phyloP scores from a whole-genome alignment of 2,113 vertebrate species.

The Epinephelus lanceolatus region DNA sequence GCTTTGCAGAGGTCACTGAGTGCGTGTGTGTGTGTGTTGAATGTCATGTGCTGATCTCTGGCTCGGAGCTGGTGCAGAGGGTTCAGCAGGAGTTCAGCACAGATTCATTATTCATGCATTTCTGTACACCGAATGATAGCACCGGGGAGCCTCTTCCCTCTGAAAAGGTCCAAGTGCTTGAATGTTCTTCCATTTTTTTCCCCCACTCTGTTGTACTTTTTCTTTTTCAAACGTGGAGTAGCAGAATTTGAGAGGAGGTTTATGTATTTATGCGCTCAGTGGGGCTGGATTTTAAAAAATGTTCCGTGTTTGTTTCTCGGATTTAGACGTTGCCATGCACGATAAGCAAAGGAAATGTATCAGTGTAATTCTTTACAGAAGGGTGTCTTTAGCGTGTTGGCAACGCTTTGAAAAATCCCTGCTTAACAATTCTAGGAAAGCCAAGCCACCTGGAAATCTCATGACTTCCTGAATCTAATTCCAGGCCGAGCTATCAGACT shows the following conservation, averaged over 20 bases:
- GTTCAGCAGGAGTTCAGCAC: constrained; percentile 82
- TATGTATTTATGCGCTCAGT: not conserved
- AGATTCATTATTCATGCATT: constrained; percentile 78
- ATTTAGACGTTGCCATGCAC: constrained; percentile 18
- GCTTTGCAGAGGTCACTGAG: constrained; percentile 67
- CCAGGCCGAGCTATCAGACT: constrained; percentile 71
- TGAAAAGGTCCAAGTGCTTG: constrained; percentile 10
- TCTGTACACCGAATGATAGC: constrained; percentile 55
- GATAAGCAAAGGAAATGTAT: constrained; percentile 23
- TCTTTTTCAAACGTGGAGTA: not conserved
- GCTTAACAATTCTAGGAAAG: constrained; percentile 82
- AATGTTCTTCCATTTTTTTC: constrained; percentile 15
- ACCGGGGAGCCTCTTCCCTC: constrained; percentile 32
- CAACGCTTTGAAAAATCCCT: constrained; percentile 73
- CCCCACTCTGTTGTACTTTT: not conserved
- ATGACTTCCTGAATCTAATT: constrained; percentile 82
- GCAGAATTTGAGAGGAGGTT: not conserved
- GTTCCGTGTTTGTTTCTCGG: constrained; percentile 28
- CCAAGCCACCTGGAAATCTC: constrained; percentile 81
- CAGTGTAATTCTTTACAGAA: constrained; percentile 47
- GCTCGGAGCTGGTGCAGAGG: constrained; percentile 62
- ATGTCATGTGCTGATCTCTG: constrained; percentile 75
- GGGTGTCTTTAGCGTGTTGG: constrained; percentile 54
- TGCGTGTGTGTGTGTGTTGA: constrained; percentile 53
- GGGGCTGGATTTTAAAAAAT: not conserved